Base-by-base conservation (phyloP, 2,888 invertebrate genomes). In the Horisme vitalbata region DNA sequence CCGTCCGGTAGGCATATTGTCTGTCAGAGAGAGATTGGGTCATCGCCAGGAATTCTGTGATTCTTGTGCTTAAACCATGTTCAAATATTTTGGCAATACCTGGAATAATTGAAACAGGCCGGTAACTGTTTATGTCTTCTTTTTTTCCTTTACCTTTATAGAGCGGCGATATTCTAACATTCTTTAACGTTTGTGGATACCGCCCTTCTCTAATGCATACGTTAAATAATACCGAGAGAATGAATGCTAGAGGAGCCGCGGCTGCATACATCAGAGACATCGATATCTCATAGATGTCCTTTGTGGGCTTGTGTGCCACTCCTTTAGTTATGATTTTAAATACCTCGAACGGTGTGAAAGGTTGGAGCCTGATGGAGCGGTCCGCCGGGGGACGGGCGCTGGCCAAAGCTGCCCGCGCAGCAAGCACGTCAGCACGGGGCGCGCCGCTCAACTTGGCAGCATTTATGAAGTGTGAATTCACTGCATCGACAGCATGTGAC, bases 381-480 rank as follows among this genome's bases (percentile, higher is more conserved):
- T 39, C 39, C 4, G 26, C 32, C 14, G 32, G 26, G 7, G 26
- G 15, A n/a, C 41, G 12, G 11, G 26, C 32, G 7, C 9, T 7
- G 3, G 10, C 4, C 18, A 41, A 12, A 10, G 32, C 26, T 3
- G 11, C 24, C 18, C 1, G 4, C 14, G 32, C 21, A 3, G 18
- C 15, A 1, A 18, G 1, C 4, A 32, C 18, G 11, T 32, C 18
- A 2, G 41, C 34, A 1, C 3, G 8, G n/a, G 41, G 41, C 26
- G 33, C 33, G 6, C 41, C 41, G 10, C 33, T 28, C 2, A 26
- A 9, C 14, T 10, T 11, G 2, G 41, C 41, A 5, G 34, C 34
- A 12, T 28, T 43, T 7, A 28, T 14, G 7, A 43, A 43, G 14
- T 30, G 30, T 10, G 13, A 24, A n/a, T 43, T 43, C 1, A 43